phyloP scores from a whole-genome alignment of 1,140 invertebrate genomes.

The Vanessa tameamea region DNA sequence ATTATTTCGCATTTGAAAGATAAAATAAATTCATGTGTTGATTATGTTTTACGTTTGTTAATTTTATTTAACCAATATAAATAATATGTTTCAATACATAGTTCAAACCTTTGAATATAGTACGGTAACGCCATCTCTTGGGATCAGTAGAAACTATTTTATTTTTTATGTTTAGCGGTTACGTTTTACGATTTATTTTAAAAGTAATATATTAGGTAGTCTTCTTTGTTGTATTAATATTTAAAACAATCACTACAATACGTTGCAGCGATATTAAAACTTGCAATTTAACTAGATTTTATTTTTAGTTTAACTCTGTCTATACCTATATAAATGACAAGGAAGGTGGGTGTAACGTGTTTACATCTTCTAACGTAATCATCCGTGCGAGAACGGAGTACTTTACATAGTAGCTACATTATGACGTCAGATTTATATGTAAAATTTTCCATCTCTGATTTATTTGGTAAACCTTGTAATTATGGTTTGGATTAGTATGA shows the following conservation, averaged over 20 bases:
- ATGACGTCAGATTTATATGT: slow-evolving; percentile 18
- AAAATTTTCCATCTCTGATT: slow-evolving; percentile 14
- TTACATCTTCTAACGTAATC: slow-evolving; percentile 4
- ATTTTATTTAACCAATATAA: too few species aligned
- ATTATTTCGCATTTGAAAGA: too few species aligned
- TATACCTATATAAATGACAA: background rate
- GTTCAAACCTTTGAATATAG: background rate
- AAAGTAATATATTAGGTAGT: background rate
- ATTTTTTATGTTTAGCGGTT: too few species aligned
- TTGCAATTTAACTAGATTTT: too few species aligned
- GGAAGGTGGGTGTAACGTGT: background rate
- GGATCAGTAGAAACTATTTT: background rate
- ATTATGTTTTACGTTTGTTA: too few species aligned
- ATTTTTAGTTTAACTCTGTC: background rate
- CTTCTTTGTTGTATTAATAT: too few species aligned
- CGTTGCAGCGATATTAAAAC: too few species aligned
- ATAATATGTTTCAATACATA: too few species aligned
- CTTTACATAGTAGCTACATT: background rate
- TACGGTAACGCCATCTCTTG: background rate
- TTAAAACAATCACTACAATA: background rate
- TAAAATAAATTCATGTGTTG: too few species aligned
- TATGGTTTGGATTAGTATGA: background rate
- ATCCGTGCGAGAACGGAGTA: background rate
- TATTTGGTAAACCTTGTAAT: slow-evolving; percentile 1
- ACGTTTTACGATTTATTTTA: background rate